Percentiles rank a stretch among this genome's conserved stretches.
Evolutionary conservation across 2,797 vertebrate species (phyloP).

Genomic region (Eospalax fontanierii): DNA sequence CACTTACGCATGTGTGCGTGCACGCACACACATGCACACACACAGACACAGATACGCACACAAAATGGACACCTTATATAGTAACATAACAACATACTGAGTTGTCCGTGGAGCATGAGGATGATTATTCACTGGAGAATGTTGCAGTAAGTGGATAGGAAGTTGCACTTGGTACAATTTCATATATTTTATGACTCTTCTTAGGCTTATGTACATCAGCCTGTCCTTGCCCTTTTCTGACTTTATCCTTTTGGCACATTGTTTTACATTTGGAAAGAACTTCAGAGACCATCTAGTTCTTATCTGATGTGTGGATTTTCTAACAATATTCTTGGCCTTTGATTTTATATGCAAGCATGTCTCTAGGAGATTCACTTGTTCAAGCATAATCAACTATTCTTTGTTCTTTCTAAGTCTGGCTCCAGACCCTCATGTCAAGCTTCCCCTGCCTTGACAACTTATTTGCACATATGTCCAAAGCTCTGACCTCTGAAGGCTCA

Average conservation of each 20-base stretch:
- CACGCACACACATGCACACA: background rate
- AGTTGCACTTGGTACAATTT: background rate
- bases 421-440: background rate
- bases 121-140: background rate
- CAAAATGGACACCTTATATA: background rate
- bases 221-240: background rate
- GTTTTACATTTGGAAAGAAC: constrained; percentile 37
- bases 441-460: background rate
- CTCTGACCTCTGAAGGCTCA: background rate
- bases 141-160: background rate
- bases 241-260: background rate
- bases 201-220: background rate
- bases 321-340: background rate
- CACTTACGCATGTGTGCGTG: too few relatives aligned
- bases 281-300: constrained; percentile 5
- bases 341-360: background rate
- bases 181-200: background rate
- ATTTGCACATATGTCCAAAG: background rate
- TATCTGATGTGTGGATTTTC: background rate
- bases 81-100: background rate
- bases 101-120: background rate
- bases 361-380: background rate
- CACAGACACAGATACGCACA: background rate
- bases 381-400: background rate
- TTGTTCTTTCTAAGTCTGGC: background rate